These are phyloP conservation scores for human DNA, from an alignment of 2,113 vertebrate genomes.

Conservation along the genomic window GRCh38 chr2:156828001-156828500, in stretches of 20 bases:
- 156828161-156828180: neutral
- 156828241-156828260: neutral
- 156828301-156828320: neutral
- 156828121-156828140: neutral
- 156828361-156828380: neutral
- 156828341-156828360: neutral
- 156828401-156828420: neutral
- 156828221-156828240: neutral
- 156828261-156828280: neutral
- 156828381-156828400: neutral
- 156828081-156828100: no score
- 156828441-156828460: neutral
- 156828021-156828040: neutral
- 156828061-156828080: neutral
- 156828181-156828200: neutral
- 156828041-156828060: neutral
- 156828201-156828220: neutral
- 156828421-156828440: neutral
- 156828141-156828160: neutral
- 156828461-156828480: neutral
- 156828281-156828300: neutral
- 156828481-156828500: neutral
- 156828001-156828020: neutral
- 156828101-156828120: neutral
- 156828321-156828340: neutral